Evolutionary conservation across 2,797 vertebrate species (phyloP), one percentile per base, ranked within the genome.

Genomic region (Girardinus metallicus): DNA sequence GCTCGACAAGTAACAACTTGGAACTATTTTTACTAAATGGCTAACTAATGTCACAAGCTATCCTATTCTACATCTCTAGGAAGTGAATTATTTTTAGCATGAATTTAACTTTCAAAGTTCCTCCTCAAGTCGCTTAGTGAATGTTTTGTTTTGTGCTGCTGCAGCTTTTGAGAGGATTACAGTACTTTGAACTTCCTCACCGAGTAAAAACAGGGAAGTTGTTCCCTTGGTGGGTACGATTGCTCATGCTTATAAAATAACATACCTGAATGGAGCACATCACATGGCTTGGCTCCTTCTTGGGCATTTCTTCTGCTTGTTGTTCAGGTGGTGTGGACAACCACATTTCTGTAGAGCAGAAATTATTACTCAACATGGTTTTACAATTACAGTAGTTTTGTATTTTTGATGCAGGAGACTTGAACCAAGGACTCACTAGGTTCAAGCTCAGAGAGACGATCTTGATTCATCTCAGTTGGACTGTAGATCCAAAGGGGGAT

Each of bases 201-300:
- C 13, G 21, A 57, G 41, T 5, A 43, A 75, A 44, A 88, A 74
- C 31, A 74, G 79, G 21, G 46, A 83, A 68, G 47, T 36, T 49
- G 31, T 64, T 76, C 36, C 43, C 15, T 7, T 21, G 2, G 1
- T 12, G 16, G 23, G 26, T 8, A 7, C 0, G 18, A 10, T 12
- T 4, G 36, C 31, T 13, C n/a, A 60, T 1, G 46, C 66, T 77
- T 8, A 53, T 44, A 80, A 29, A 57, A 44, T 64, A 75, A 73
- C 60, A 44, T 79, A 96, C 96, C 94, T 96, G 95, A 89, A 96
- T 96, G 60, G 95, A 94, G 84, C 96, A 96, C 93, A 96, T 93
- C 1, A 94, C 29, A 2, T 60, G 87, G 74, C 80, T 86, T 4
- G 80, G 90, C 70, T 80, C 89, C 29, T 1, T 87, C 5, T 89